Conservation (phyloP, 2,888 invertebrate genomes). For the Amiota communis region DNA sequence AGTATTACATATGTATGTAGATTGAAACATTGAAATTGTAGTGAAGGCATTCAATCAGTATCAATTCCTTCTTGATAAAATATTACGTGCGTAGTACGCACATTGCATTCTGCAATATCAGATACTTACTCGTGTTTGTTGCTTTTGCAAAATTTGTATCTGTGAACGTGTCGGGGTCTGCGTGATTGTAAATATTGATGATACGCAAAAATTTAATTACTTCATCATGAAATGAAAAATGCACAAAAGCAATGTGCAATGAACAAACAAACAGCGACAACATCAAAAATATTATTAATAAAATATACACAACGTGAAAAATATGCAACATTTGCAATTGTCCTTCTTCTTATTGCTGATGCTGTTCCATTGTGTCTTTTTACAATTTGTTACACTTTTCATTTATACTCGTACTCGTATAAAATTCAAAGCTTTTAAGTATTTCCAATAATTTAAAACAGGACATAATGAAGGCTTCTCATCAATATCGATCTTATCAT, state of each 20-base stretch:
- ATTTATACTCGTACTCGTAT: too few relatives aligned
- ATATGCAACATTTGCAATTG: too few relatives aligned
- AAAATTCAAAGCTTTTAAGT: too few relatives aligned
- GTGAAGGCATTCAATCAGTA: conserved; percentile 32
- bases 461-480: too few relatives aligned
- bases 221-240: conserved; percentile 3
- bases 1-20: too few relatives aligned
- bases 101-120: conserved; percentile 10
- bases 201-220: conserved; percentile 29
- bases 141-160: neutral
- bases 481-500: too few relatives aligned
- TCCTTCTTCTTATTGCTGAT: too few relatives aligned
- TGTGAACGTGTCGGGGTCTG: conserved; percentile 4
- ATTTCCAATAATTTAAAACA: too few relatives aligned
- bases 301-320: neutral
- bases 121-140: neutral
- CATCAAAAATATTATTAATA: conserved; percentile 11
- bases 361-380: too few relatives aligned
- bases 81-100: conserved; percentile 1
- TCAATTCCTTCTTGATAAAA: conserved; percentile 26
- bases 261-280: neutral
- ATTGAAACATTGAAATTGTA: too few relatives aligned
- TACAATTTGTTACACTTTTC: too few relatives aligned
- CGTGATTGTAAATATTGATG: conserved; percentile 22
- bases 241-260: neutral